These are phyloP conservation scores for Graptemys geographica DNA, from an alignment of 2,797 vertebrate genomes.

Conservation along the genomic window DNA sequence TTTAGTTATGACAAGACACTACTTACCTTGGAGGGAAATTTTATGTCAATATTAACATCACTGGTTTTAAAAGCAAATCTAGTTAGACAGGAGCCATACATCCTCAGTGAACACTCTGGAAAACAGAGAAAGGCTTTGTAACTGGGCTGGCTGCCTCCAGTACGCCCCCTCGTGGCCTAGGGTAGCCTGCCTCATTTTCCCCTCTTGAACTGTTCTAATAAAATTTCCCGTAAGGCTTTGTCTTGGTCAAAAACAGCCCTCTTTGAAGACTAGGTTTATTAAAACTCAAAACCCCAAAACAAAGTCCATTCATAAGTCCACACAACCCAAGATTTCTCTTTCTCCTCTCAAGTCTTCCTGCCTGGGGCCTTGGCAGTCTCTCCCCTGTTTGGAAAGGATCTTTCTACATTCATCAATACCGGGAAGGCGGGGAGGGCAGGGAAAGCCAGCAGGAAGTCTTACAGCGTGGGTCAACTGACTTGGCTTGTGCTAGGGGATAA, in stretches of 20 bases:
- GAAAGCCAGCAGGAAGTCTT: not conserved
- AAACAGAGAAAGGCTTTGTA: constrained; percentile 63
- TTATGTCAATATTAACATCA: constrained; percentile 96
- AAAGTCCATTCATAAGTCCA: not conserved
- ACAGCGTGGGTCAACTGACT: not conserved
- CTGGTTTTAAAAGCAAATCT: constrained; percentile 97
- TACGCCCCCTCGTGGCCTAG: not conserved
- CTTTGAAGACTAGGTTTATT: not conserved
- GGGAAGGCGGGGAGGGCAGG: not conserved
- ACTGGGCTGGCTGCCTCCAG: not conserved
- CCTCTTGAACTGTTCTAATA: not conserved
- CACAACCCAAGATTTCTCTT: not conserved
- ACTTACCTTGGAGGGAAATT: constrained; percentile 91
- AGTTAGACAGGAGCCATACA: constrained; percentile 96
- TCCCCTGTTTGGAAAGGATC: not conserved
- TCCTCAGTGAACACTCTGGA: constrained; percentile 93
- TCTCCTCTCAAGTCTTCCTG: not conserved
- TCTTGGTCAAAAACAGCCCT: not conserved
- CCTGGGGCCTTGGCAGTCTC: not conserved
- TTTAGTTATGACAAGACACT: constrained; percentile 18
- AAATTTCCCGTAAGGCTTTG: not conserved
- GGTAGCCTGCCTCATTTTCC: not conserved
- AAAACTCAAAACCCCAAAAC: not conserved
- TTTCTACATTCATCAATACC: not conserved
- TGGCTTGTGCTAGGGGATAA: not conserved